These are phyloP conservation scores for Ardeotis arabs DNA, from an alignment of 2,113 vertebrate genomes.

Conservation along the genomic window DNA sequence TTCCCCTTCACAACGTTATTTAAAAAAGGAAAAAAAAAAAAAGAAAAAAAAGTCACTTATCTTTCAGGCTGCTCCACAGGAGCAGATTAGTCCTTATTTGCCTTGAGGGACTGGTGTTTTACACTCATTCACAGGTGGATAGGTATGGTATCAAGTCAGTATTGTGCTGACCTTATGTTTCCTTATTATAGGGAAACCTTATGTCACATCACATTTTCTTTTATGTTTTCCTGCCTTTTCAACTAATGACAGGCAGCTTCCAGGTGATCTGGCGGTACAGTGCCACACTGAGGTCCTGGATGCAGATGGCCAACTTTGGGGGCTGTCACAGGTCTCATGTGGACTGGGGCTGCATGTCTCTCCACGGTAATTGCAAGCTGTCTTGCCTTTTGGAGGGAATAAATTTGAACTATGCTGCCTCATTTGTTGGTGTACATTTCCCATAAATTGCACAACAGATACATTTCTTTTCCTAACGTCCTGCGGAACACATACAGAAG, in stretches of 20 bases:
- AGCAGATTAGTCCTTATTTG: neutral
- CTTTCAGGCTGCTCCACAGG: neutral
- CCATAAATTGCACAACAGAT: neutral
- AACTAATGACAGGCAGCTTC: neutral
- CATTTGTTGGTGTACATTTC: neutral
- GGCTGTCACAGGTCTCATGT: neutral
- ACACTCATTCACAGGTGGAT: neutral
- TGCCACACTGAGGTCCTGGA: neutral
- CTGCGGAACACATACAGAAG: neutral
- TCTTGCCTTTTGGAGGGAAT: neutral
- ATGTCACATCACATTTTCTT: neutral
- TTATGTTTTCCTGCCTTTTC: neutral
- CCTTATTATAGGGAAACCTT: neutral
- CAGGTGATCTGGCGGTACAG: neutral
- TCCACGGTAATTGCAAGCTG: neutral
- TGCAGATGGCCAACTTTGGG: neutral
- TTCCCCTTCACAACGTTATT: conserved; percentile 33
- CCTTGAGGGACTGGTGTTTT: neutral
- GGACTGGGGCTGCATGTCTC: too few relatives aligned
- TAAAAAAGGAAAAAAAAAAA: neutral
- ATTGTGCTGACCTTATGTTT: neutral
- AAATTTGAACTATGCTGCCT: neutral
- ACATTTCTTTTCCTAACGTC: neutral
- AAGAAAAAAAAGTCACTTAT: neutral
- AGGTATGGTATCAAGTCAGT: neutral